A percentile compares a stretch with the other conserved stretches of the same genome.
These are phyloP conservation scores for Nysson spinosus DNA, from an alignment of 2,888 invertebrate genomes.

Conservation along the genomic window DNA sequence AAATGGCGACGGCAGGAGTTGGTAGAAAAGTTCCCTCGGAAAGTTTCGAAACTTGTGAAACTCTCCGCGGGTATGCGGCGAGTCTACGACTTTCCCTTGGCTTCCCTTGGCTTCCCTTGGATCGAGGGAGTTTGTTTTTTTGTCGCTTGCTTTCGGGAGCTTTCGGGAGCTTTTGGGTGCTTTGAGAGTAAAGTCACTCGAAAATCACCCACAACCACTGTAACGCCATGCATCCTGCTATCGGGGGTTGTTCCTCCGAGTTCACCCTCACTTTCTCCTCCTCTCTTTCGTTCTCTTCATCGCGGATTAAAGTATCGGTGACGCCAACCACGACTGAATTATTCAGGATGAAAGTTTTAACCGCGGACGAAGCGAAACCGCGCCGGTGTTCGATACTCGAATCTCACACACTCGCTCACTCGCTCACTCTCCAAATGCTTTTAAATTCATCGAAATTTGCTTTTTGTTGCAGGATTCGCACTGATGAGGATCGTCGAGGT, in stretches of 20 bases:
- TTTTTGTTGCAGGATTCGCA: slow-evolving; percentile 86
- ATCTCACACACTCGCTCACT: slow-evolving; percentile 1
- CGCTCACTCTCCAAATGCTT: slow-evolving; percentile 1
- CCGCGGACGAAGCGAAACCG: slow-evolving; percentile 45
- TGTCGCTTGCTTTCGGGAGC: slow-evolving; percentile 47
- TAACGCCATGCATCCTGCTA: slow-evolving; percentile 40
- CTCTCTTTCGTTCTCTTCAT: slow-evolving; percentile 28
- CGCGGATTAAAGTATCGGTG: slow-evolving; percentile 75
- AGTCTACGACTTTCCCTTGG: slow-evolving; percentile 40
- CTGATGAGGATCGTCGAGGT: slow-evolving; percentile 95
- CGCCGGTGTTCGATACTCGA: slow-evolving; percentile 34
- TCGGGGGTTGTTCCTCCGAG: slow-evolving; percentile 12
- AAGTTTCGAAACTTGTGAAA: slow-evolving; percentile 20
- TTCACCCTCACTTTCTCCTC: slow-evolving; percentile 1
- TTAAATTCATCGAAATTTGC: slow-evolving; percentile 44
- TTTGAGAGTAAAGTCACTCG: slow-evolving; percentile 67
- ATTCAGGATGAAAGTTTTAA: slow-evolving; percentile 74
- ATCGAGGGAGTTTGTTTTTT: no score
- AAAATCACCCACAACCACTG: slow-evolving; percentile 61
- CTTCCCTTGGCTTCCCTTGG: slow-evolving; percentile 30
- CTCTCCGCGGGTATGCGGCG: slow-evolving; percentile 1
- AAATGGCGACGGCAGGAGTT: slow-evolving; percentile 16
- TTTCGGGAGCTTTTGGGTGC: slow-evolving; percentile 62
- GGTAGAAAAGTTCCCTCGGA: slow-evolving; percentile 9
- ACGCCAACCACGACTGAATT: slow-evolving; percentile 71